Conservation (phyloP, 2,797 vertebrate species). For the Pachyuromys duprasi region DNA sequence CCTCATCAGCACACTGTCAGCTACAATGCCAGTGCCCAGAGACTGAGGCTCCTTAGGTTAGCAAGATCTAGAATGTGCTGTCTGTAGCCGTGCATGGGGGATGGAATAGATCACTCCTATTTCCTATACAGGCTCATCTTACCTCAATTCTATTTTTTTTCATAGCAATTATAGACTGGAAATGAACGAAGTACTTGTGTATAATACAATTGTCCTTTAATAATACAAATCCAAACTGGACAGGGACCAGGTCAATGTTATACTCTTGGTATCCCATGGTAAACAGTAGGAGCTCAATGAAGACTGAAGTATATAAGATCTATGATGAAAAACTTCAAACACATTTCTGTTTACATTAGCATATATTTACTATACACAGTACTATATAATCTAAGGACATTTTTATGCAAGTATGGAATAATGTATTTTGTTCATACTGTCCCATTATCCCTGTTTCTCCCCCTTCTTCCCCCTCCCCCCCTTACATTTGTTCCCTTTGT, state of each 20-base stretch:
- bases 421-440: neutral
- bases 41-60: neutral
- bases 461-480: fast-evolving
- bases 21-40: neutral
- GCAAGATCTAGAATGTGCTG: neutral
- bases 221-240: neutral
- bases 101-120: neutral
- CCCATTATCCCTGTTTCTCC: neutral
- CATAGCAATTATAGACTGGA: neutral
- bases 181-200: conserved; percentile 14
- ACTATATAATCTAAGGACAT: neutral
- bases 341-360: neutral
- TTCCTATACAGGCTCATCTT: neutral
- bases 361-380: neutral
- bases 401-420: neutral
- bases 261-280: neutral
- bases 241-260: neutral
- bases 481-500: neutral
- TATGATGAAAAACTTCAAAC: neutral
- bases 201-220: neutral
- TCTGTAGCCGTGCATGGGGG: no score
- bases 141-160: conserved; percentile 19
- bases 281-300: neutral
- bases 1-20: neutral
- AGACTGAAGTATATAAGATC: neutral